phyloP scores from a whole-genome alignment of 2,888 invertebrate species.

The Augochlorella aurata region DNA sequence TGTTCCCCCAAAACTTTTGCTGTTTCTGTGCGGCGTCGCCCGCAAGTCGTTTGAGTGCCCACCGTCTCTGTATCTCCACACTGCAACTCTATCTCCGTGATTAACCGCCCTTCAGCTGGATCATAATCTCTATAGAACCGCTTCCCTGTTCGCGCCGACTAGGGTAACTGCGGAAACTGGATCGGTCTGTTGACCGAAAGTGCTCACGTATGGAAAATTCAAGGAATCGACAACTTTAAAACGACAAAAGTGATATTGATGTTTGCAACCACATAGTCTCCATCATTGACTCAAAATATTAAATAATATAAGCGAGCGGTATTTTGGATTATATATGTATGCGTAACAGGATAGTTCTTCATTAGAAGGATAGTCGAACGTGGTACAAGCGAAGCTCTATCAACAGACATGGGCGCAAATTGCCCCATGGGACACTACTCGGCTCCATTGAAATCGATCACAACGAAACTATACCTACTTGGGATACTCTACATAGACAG shows the following conservation, averaged over 20 bases:
- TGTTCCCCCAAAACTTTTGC: constrained; percentile 72
- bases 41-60: constrained; percentile 27
- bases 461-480: neutral
- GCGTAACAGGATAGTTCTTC: neutral
- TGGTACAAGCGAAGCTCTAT: neutral
- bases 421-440: neutral
- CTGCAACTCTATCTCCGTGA: constrained; percentile 28
- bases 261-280: neutral
- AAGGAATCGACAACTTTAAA: neutral
- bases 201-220: neutral
- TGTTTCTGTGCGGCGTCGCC: constrained; percentile 47
- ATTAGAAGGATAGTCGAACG: neutral
- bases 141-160: constrained; percentile 9
- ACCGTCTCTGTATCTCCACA: constrained; percentile 17
- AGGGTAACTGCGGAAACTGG: neutral
- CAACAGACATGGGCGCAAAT: neutral
- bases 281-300: neutral
- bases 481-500: neutral
- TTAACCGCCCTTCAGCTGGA: constrained; percentile 44
- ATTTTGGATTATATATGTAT: neutral
- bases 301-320: neutral
- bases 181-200: neutral
- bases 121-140: constrained; percentile 33
- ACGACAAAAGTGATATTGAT: neutral
- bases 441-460: constrained; percentile 1